These are phyloP conservation scores for Cotesia congregata DNA, from an alignment of 2,888 invertebrate species.

Conservation along the genomic window DNA sequence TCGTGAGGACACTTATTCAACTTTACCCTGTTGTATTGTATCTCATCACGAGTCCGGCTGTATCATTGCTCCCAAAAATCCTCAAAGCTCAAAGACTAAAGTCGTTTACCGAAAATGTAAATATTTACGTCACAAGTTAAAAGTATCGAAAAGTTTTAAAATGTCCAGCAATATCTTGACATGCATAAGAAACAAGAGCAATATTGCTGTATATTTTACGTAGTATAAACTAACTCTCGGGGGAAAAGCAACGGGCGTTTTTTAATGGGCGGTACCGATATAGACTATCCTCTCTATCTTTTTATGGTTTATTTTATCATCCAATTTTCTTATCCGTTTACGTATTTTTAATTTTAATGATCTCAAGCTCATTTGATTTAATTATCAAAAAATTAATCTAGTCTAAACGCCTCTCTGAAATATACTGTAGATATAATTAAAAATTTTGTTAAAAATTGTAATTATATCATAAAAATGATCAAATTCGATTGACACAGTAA, in stretches of 20 bases:
- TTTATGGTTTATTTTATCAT: background rate
- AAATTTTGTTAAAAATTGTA: too few species aligned
- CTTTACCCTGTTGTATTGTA: conserved; percentile 15
- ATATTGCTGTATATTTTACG: conserved; percentile 21
- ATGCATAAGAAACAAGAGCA: conserved; percentile 9
- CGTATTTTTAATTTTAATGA: background rate
- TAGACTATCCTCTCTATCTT: background rate
- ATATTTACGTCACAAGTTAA: background rate
- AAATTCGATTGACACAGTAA: too few species aligned
- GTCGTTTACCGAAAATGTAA: background rate
- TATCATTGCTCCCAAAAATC: background rate
- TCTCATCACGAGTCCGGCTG: conserved; percentile 9
- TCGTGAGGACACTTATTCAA: conserved; percentile 26
- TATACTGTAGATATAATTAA: too few species aligned
- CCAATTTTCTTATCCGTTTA: background rate
- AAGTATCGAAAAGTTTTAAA: background rate
- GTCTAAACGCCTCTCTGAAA: too few species aligned
- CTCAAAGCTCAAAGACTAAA: background rate
- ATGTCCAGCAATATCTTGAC: background rate
- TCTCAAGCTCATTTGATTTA: background rate
- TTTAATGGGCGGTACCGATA: conserved; percentile 23
- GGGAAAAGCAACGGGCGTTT: conserved; percentile 18
- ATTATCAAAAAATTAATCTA: background rate
- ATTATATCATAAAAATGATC: too few species aligned
- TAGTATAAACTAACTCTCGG: conserved; percentile 15